Base-by-base conservation (phyloP, 2,888 invertebrate species). In the Lycocerus yunnanus region DNA sequence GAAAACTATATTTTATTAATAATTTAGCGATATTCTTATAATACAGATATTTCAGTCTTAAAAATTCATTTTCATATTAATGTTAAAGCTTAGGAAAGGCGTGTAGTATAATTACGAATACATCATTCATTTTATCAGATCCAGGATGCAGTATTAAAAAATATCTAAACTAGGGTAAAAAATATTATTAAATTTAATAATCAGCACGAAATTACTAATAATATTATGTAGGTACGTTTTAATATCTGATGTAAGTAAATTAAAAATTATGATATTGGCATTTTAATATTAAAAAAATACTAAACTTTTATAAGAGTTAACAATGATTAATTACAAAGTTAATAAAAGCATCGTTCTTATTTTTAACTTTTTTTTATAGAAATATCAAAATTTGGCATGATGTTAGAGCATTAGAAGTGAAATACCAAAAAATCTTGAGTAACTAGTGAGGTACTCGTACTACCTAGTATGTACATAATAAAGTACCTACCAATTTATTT, bases 71-170 rank as follows among this genome's bases (percentile, higher is more conserved):
- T 67, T 69, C 72, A 77, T 67, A 69, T 78, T 68, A 69, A 70
- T 71, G 69, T 66, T 80, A 80, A 81, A 80, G 80, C 80, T 80
- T 74, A 43, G 77, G 76, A 75, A 80, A 81, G 80, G 80, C 80
- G 71, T 77, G 75, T 68, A 75, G 75, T 69, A 4, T 43, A 77
- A 74, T 65, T 76, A 77, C 63, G 75, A 74, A 72, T 74, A 43
- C 58, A 61, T 21, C 20, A 65, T 61, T 74, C 69, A 58, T 72
- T 73, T 71, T 66, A 68, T 70, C 75, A 77, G 80, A 81, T 80
- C 80, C 81, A 80, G 78, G 80, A 72, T 75, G 75, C 72, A 27
- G 20, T n/a, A 43, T 43, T 43, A 43, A 43, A 43, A 43, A 6
- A n/a, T 43, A 43, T 43, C n/a, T 43, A n/a, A 43, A 6, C n/a